phyloP scores from a whole-genome alignment of 1,140 invertebrate genomes.

The Drosophila equinoxialis region DNA sequence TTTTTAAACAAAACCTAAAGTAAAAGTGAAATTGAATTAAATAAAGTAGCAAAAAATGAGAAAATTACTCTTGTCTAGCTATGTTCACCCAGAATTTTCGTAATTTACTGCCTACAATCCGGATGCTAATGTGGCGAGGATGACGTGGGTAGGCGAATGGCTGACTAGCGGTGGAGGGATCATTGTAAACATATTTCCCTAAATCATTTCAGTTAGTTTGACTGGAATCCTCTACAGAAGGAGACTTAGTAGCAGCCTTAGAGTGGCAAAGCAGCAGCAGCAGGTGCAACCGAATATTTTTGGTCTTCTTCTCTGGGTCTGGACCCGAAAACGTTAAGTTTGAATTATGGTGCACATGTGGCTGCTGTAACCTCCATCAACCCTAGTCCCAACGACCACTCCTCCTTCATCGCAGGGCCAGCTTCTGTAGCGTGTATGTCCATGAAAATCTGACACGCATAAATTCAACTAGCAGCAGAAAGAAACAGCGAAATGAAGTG shows the following conservation, averaged over 20 bases:
- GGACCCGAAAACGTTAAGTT: conserved; percentile 38
- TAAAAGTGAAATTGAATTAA: background rate
- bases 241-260: background rate
- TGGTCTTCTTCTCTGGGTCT: conserved; percentile 30
- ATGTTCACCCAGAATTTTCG: background rate
- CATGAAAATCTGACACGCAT: conserved; percentile 79
- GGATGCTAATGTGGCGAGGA: background rate
- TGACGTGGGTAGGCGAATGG: background rate
- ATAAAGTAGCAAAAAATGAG: background rate
- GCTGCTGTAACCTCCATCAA: conserved; percentile 38
- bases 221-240: conserved; percentile 8
- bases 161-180: background rate
- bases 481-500: conserved; percentile 50
- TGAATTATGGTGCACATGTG: conserved; percentile 75
- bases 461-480: conserved; percentile 48
- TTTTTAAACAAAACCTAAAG: no score
- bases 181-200: conserved; percentile 38
- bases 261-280: conserved; percentile 18
- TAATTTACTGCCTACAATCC: background rate
- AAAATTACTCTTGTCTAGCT: background rate
- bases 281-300: conserved; percentile 51
- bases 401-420: background rate
- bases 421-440: conserved; percentile 42
- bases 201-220: conserved; percentile 35
- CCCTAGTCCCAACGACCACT: background rate